Base-by-base conservation (phyloP, 2,888 invertebrate genomes). In the Orthosia cruda region DNA sequence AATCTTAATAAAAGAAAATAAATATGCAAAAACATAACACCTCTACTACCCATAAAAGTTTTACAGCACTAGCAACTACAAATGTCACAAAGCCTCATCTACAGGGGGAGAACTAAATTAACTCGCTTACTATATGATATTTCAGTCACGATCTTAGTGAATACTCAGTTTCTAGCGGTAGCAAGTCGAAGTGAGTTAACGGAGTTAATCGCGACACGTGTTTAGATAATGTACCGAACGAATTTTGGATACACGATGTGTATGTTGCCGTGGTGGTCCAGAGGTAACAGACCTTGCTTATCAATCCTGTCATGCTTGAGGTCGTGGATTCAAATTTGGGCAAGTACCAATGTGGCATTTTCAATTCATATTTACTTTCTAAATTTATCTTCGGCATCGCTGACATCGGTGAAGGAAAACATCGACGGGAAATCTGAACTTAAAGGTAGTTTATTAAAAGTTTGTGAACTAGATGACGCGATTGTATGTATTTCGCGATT, bases 141-240 rank as follows among this genome's bases (percentile, higher is more conserved):
- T 94, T 93, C 87, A 93, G 93, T 93, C 94, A 94, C 94, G 94
- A 91, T 84, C 89, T 83, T 75, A 75, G 84, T 89, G 91, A 92
- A 92, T 91, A 91, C 91, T 89, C 89, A 83, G 89, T 91, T 89
- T 81, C 81, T 73, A 74, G 85, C 86, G 85, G 87, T 87, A 89
- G 88, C 83, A 89, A 91, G 88, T 88, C 85, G 88, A 89, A 91
- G 88, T 89, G 88, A 92, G 90, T 91, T 92, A 91, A 90, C 90
- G 84, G 90, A 91, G 91, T 91, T 95, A 94, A 94, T 93, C 93
- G 90, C 77, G 85, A 93, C 93, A 93, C 93, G 93, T 93, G 93
- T 93, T 85, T 80, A 89, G 89, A 89, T 91, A 91, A 92, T 91
- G 89, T 89, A 87, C 84, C 77, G 79, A 83, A 82, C 79, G 79